Base-by-base conservation (phyloP, 2,113 vertebrate species). In the Dicentrarchus labrax region DNA sequence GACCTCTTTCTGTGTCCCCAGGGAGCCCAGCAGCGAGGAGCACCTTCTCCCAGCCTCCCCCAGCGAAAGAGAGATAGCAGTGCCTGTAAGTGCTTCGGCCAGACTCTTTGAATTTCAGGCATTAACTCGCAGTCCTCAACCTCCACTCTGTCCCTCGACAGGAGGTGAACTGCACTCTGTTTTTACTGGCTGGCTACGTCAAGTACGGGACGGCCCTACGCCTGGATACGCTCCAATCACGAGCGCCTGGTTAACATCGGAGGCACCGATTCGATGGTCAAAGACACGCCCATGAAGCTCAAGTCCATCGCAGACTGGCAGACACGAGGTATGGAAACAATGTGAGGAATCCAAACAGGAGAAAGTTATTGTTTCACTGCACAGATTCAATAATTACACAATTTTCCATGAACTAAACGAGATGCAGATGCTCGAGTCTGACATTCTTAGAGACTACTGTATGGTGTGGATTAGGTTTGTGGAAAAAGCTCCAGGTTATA, bases 151-250 rank as follows among this genome's bases (percentile, higher is more conserved):
- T 68, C 79, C 59, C 69, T 62, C 60, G 4, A 51, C 89, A 96
- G 96, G 95, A 96, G 89, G 87, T 95, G 21, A 95, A 96, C 87
- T 96, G 96, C 91, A 96, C 96, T 75, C 94, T 96, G 47, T 96
- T 96, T 76, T 62, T 96, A 64, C 51, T 96, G 92, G 96, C 96
- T 0, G 95, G 95, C 36, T 96, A 96, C 36, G 88, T 96, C 77
- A 96, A 94, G 66, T 96, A 96, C 61, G 95, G 95, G 95, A 1
- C 93, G 94, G 2, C 96, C 96, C 16, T 94, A 96, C 75, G 94
- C 94, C 56, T 96, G 96, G 96, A 95, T 96, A 43, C 94, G 96
- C 80, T 96, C 96, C 89, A 96, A 96, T 78, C 95, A 96, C 54
- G 94, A 96, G 72, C 94, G 95, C 36, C 92, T 96, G 75, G 93